A percentile compares a stretch with the other conserved stretches of the same genome.
Evolutionary conservation across 2,113 vertebrate species (phyloP).

Genomic region (Amblyornis subalaris): DNA sequence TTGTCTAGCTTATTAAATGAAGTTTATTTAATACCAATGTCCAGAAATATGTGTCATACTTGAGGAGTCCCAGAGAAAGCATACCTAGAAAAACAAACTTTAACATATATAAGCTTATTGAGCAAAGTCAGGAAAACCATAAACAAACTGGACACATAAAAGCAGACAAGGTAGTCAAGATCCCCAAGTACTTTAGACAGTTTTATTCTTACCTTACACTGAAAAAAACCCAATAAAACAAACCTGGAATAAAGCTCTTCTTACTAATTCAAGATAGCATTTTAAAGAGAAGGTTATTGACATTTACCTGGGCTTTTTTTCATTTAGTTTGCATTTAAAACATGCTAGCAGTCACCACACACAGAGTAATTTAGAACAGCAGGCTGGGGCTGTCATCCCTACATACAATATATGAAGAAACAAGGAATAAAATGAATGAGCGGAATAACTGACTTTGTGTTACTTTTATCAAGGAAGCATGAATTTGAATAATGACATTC

Average conservation of each 20-base stretch:
- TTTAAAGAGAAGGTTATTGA: background rate
- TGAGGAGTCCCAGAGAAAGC: background rate
- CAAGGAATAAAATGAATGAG: background rate
- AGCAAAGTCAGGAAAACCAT: background rate
- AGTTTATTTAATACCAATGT: background rate
- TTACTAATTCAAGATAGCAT: background rate
- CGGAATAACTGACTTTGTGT: background rate
- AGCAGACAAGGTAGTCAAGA: background rate
- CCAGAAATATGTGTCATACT: background rate
- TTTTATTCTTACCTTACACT: background rate
- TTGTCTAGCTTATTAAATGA: background rate
- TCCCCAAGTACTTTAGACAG: background rate
- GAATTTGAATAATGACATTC: constrained; percentile 12
- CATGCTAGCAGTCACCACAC: background rate
- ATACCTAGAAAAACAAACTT: background rate
- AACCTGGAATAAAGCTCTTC: background rate
- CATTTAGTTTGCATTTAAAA: background rate
- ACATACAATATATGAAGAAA: background rate
- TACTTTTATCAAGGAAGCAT: background rate
- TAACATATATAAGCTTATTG: background rate
- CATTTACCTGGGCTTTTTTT: background rate
- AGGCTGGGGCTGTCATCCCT: background rate
- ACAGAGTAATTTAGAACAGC: background rate
- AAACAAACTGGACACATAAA: background rate
- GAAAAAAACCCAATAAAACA: background rate